Evolutionary conservation across 2,113 vertebrate species (phyloP), one percentile per base, ranked within the genome.

Genomic region (Chloropsis hardwickii): DNA sequence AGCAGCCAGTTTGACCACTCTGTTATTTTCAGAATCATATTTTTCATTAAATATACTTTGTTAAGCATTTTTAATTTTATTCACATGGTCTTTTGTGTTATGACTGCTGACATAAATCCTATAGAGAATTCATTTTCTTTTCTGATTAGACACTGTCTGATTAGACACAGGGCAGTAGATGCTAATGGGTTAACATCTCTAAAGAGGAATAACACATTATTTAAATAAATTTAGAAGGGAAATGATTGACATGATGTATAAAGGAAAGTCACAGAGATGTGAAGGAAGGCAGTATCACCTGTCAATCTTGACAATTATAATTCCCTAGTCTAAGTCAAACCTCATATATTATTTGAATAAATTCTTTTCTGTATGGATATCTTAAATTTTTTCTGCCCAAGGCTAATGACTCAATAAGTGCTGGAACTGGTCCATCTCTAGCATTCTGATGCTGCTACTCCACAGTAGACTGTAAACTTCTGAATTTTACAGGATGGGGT

Each of bases 261-360:
- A 90, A 80, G 21, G 42, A 81, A 95, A 94, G 83, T 92, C 95
- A 94, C 22, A 64, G 60, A 81, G 60, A 89, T 91, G 86, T 91
- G 88, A 96, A 94, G 40, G 28, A 88, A 94, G 42, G 73, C 72
- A 74, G 40, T 94, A 97, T 94, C 92, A 94, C 91, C 80, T 91
- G 94, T 86, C 94, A 95, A 50, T 94, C 76, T 88, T 78, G 39
- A 92, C 51, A 83, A 86, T 81, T 83, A 62, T 42, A 94, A 94
- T 78, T 93, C n/a, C 64, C 29, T 61, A 67, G 37, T 88, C 62
- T 90, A 56, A 90, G 56, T 81, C 51, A 93, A 93, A 71, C 12
- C 27, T 88, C 80, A 82, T 66, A 35, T 48, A 86, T 70, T 88
- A 84, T 81, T 91, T 91, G 27, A 95, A 81, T 78, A 94, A 92